A percentile compares a stretch with the other conserved stretches of the same genome.
Conservation (phyloP, 2,888 invertebrate genomes). For the Tachina grossa region DNA sequence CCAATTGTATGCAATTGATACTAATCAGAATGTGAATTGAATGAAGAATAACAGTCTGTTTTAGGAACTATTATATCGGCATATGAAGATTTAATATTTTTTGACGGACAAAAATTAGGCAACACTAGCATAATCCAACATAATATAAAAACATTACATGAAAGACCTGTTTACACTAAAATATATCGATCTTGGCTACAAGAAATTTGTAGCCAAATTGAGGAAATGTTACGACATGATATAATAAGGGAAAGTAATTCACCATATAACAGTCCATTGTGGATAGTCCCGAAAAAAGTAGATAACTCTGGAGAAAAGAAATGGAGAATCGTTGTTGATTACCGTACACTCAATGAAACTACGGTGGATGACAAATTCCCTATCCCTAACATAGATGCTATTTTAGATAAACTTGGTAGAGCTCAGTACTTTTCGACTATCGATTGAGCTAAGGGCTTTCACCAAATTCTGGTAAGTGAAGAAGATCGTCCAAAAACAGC, state of each 20-base stretch:
- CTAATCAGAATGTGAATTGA: neutral
- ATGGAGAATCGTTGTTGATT: constrained; percentile 30
- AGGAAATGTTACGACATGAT: constrained; percentile 33
- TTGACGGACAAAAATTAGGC: constrained; percentile 26
- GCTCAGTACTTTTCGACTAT: neutral
- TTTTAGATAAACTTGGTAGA: constrained; percentile 27
- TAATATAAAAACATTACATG: constrained; percentile 20
- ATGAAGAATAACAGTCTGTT: neutral
- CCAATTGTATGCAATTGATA: constrained; percentile 8
- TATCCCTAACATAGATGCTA: constrained; percentile 15
- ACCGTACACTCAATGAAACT: neutral
- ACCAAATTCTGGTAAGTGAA: neutral
- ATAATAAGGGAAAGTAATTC: constrained; percentile 19
- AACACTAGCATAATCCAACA: constrained; percentile 23
- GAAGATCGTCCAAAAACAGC: neutral
- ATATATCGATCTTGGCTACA: constrained; percentile 52
- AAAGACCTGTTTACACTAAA: constrained; percentile 34
- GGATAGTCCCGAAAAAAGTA: constrained; percentile 11
- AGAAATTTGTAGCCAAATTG: constrained; percentile 45
- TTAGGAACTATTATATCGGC: constrained; percentile 3
- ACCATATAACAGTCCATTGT: neutral
- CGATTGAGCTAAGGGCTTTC: neutral
- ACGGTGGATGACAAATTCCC: constrained; percentile 41
- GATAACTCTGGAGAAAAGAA: constrained; percentile 5
- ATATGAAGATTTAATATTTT: constrained; percentile 8